These are phyloP conservation scores for Stomatorhinus ivindoensis DNA, from an alignment of 2,113 vertebrate genomes.

Conservation along the genomic window DNA sequence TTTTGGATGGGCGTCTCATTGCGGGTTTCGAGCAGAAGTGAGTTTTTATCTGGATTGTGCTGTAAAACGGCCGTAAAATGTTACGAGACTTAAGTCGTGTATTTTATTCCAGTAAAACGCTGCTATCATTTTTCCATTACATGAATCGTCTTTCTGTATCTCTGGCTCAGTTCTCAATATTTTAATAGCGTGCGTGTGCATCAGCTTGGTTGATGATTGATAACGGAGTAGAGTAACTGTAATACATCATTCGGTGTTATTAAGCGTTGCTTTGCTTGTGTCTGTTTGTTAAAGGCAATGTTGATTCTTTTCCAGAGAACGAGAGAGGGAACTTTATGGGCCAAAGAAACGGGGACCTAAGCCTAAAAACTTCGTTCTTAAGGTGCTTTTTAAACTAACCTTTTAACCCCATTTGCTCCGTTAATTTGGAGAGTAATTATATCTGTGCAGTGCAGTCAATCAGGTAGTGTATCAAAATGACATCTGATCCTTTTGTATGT, in stretches of 20 bases:
- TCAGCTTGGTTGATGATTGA: background rate
- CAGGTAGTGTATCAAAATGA: background rate
- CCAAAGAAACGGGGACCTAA: slow-evolving; percentile 79
- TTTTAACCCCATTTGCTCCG: background rate
- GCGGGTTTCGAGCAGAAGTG: slow-evolving; percentile 92
- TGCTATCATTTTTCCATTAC: background rate
- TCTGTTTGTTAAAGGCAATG: background rate
- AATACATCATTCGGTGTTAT: background rate
- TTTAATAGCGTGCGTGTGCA: background rate
- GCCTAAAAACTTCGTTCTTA: slow-evolving; percentile 76
- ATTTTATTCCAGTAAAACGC: background rate
- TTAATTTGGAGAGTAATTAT: background rate
- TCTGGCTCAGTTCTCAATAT: background rate
- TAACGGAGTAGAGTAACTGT: background rate
- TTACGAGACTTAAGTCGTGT: background rate
- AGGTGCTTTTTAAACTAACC: slow-evolving; percentile 52
- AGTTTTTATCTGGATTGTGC: slow-evolving; percentile 43
- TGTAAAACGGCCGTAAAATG: background rate
- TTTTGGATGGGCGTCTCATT: slow-evolving; percentile 89
- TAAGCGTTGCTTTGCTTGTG: background rate
- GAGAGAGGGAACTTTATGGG: slow-evolving; percentile 72
- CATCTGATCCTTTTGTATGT: background rate
- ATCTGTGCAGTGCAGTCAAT: background rate
- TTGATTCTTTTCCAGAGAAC: slow-evolving; percentile 53
- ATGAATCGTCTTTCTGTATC: background rate